A percentile compares a stretch with the other conserved stretches of the same genome.
These are phyloP conservation scores for Pleuronectes platessa DNA, from an alignment of 2,113 vertebrate genomes.

Conservation along the genomic window DNA sequence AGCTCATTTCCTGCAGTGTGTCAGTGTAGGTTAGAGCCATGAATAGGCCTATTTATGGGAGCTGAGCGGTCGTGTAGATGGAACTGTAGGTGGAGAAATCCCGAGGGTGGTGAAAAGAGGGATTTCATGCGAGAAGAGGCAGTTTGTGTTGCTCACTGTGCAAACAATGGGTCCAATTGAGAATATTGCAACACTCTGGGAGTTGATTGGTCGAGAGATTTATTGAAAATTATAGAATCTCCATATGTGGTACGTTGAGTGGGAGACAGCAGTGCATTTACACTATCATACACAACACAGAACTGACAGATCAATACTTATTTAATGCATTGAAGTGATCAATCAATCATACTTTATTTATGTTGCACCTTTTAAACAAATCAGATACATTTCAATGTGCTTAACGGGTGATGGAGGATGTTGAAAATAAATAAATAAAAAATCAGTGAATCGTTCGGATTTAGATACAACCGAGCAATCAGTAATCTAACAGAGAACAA, in stretches of 20 bases:
- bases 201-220: neutral
- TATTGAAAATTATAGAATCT: neutral
- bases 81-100: slow-evolving; percentile 22
- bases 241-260: neutral
- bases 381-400: too few species aligned
- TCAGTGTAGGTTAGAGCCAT: slow-evolving; percentile 41
- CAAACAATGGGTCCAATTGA: neutral
- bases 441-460: too few species aligned
- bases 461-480: neutral
- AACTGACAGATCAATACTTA: too few species aligned
- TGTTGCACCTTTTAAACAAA: too few species aligned
- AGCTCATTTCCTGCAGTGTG: slow-evolving; percentile 72
- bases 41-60: slow-evolving; percentile 64
- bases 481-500: neutral
- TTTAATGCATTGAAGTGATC: too few species aligned
- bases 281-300: too few species aligned
- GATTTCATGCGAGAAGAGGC: slow-evolving; percentile 3
- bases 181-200: neutral
- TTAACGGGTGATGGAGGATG: too few species aligned
- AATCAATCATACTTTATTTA: too few species aligned
- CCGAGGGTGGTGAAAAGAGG: neutral
- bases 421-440: too few species aligned
- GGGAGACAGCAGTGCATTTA: too few species aligned
- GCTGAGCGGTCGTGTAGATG: slow-evolving; percentile 38
- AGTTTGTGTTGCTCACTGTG: slow-evolving; percentile 6